These are phyloP conservation scores for Tenebrio molitor DNA, from an alignment of 1,140 invertebrate genomes.

Conservation along the genomic window DNA sequence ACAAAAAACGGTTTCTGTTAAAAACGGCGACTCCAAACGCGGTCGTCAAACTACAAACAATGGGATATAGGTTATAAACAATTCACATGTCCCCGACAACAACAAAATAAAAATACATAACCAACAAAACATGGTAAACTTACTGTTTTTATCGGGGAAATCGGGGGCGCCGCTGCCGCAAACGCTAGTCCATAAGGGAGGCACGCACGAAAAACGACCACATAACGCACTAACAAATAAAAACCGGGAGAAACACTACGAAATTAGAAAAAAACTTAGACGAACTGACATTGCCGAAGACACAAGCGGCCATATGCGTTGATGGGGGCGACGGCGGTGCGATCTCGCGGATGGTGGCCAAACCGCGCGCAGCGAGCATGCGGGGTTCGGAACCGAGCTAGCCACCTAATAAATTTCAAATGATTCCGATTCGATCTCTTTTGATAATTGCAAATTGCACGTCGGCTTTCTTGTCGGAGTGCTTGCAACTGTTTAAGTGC, in stretches of 20 bases:
- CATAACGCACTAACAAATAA: constrained; percentile 26
- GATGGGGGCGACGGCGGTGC: neutral
- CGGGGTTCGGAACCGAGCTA: too few species aligned
- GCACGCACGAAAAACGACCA: constrained; percentile 44
- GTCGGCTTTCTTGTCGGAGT: too few species aligned
- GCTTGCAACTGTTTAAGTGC: too few species aligned
- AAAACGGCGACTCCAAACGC: neutral
- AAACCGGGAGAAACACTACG: constrained; percentile 47
- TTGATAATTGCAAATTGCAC: too few species aligned
- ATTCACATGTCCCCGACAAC: constrained; percentile 52
- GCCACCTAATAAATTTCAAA: too few species aligned
- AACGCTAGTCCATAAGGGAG: neutral
- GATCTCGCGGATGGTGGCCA: constrained; percentile 1
- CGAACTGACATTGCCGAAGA: constrained; percentile 39
- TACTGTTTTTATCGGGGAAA: constrained; percentile 43
- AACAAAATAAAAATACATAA: constrained; percentile 56
- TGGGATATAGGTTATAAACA: constrained; percentile 47
- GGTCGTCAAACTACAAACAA: neutral
- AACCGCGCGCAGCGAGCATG: too few species aligned
- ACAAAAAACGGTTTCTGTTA: too few species aligned
- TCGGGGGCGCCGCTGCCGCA: neutral
- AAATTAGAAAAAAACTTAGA: constrained; percentile 44
- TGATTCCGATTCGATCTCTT: too few species aligned
- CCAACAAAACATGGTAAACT: constrained; percentile 54
- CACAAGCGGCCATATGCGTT: constrained; percentile 51